Base-by-base conservation (phyloP, 2,113 vertebrate genomes). In the Triplophysa tibetana region DNA sequence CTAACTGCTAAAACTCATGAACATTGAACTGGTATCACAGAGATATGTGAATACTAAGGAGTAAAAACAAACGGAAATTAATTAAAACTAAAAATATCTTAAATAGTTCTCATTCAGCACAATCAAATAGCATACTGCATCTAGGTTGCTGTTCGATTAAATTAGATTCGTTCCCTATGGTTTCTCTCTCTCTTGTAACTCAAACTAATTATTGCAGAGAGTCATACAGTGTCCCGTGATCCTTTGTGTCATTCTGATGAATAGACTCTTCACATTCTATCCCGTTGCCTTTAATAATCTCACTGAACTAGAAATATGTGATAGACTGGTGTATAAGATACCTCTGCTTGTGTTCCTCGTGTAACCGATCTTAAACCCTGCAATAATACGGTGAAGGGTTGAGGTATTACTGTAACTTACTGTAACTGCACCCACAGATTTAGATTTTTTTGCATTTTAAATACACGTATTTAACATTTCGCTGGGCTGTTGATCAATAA, bases 371-470 rank as follows among this genome's bases (percentile, higher is more conserved):
- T 72, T 86, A 75, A 43, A 86, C 88, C 86, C 88, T 90, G 90
- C 86, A 87, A 84, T 61, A 82, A 77, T 81, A 87, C 82, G 70
- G 78, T 83, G 66, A 83, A 73, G 65, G 88, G 85, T 83, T 89
- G 91, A 91, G 91, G 90, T 92, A 91, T 90, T 88, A 87, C 85
- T 88, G 50, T 78, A 79, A 79, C 41, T 85, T 80, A 56, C 68
- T 86, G 77, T 78, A 75, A 84, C 81, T 83, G 9, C n/a, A 19
- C 68, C 81, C 84, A 65, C 16, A 69, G 76, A 78, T 65, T 81
- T 61, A 69, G 80, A 85, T 63, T 63, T 38, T 38, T 7, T 7
- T 4, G 33, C 62, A 79, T 84, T 74, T 79, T 73, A 83, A 81
- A 85, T 63, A 76, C 75, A 79, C 75, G 79, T 77, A 89, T 74